Conservation (phyloP, 2,113 vertebrate genomes). For the Lota lota region DNA sequence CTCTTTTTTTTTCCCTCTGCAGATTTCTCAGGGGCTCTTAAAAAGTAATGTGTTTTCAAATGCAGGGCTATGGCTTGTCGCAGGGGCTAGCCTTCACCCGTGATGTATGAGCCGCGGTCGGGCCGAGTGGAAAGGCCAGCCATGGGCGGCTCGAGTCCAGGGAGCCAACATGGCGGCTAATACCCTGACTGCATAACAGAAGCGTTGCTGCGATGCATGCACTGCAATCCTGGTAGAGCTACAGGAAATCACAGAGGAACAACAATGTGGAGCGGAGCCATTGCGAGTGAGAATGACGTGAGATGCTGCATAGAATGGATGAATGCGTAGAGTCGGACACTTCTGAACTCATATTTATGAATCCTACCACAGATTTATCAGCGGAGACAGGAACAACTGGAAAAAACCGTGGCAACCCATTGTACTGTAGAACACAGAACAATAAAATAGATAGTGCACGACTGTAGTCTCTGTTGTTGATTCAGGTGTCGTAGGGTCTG, state of each 20-base stretch:
- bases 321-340: too few species aligned
- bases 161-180: neutral
- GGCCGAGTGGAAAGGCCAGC: constrained; percentile 33
- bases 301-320: too few species aligned
- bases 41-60: constrained; percentile 69
- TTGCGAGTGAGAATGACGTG: too few species aligned
- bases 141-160: constrained; percentile 7
- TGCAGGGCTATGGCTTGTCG: constrained; percentile 55
- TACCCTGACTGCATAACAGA: neutral
- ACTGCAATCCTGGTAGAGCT: neutral
- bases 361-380: too few species aligned
- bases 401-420: too few species aligned
- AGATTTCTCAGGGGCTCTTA: constrained; percentile 64
- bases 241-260: neutral
- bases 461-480: too few species aligned
- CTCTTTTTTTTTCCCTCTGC: constrained; percentile 46
- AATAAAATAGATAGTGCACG: too few species aligned
- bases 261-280: too few species aligned
- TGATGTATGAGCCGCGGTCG: constrained; percentile 55
- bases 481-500: too few species aligned
- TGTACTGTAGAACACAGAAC: too few species aligned
- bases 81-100: constrained; percentile 16
- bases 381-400: too few species aligned
- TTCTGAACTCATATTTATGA: too few species aligned
- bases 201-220: constrained; percentile 11